Percentiles rank a stretch among this genome's conserved stretches.
Evolutionary conservation across 53 echinoderm and acorn worm genomes (phyloP).

Genomic region (Echinometra lucunter): DNA sequence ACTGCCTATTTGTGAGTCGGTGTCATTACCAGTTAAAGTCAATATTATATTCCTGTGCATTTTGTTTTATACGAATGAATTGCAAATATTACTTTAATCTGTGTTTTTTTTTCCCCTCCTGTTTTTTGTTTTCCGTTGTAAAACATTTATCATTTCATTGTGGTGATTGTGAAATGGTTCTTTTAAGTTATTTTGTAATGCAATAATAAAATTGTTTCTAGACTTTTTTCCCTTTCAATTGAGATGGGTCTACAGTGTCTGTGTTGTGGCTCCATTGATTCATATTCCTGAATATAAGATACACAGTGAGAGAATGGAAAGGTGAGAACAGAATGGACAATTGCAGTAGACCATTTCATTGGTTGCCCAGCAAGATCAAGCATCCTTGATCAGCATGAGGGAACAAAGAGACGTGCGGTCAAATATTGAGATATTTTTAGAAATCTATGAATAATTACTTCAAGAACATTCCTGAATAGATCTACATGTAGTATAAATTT

Average conservation of each 20-base stretch:
- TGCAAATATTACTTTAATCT: conserved; percentile 7
- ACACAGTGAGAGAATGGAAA: too few relatives aligned
- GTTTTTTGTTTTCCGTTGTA: conserved; percentile 29
- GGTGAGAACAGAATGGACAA: too few relatives aligned
- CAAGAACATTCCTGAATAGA: too few relatives aligned
- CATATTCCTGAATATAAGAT: too few relatives aligned
- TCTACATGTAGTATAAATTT: too few relatives aligned
- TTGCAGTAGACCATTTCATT: too few relatives aligned
- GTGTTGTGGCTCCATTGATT: not conserved
- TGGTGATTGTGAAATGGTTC: conserved; percentile 66
- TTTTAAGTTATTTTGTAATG: conserved; percentile 73
- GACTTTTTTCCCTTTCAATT: conserved; percentile 67
- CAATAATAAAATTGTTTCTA: conserved; percentile 72
- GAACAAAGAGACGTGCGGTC: too few relatives aligned
- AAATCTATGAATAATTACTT: too few relatives aligned
- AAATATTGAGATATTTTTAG: too few relatives aligned
- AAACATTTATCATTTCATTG: conserved; percentile 59
- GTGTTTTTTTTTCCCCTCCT: not conserved
- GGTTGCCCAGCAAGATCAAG: too few relatives aligned
- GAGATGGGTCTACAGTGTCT: not conserved
- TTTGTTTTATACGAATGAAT: conserved; percentile 60
- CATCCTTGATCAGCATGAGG: too few relatives aligned
- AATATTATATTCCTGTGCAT: conserved; percentile 28
- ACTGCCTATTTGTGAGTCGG: conserved; percentile 2
- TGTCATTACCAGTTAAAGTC: not conserved